Evolutionary conservation across 2,113 vertebrate genomes (phyloP), one percentile per base, ranked within the genome.

Genomic region (Catharus minimus): DNA sequence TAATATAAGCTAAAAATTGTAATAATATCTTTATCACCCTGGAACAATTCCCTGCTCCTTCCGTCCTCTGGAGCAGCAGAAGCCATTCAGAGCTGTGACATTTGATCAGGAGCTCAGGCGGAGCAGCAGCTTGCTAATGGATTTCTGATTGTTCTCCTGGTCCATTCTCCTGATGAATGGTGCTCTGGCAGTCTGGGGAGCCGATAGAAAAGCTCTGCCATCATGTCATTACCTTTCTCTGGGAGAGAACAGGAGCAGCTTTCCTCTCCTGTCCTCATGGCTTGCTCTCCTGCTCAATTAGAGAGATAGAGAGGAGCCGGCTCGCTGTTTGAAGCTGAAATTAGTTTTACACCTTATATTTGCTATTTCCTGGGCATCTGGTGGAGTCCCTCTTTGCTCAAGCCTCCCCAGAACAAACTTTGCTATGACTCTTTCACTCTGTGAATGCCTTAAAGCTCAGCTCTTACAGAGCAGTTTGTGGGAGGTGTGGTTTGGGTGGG

Each of bases 81-180:
- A 89, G 49, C 93, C 52, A 11, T 74, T 50, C 22, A 68, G 78
- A 2, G 3, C 69, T n/a, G 67, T 92, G 95, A 92, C 86, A 93
- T 88, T 86, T 86, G 93, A 92, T 95, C 72, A 1, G 82, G 94
- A 71, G 87, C 21, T 46, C 72, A 30, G 74, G 68, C 44, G 4
- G 21, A 78, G 85, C 28, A 5, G 78, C 71, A 93, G 86, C 81
- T 93, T 88, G 93, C 94, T 96, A 90, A 95, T 96, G 91, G 85
- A 60, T 96, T 97, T 95, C 68, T 92, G 91, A 94, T 95, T 88
- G 57, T 91, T 82, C 93, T 94, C 85, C 68, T 69, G 80, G 64
- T 80, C 91, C 83, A 60, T 82, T 91, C 68, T 82, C 43, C 82
- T 94, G 82, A 92, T 64, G 71, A 53, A 94, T 91, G 81, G 41